These are phyloP conservation scores for Pachliopta kotzebuea DNA, from an alignment of 2,888 invertebrate genomes.

Conservation along the genomic window DNA sequence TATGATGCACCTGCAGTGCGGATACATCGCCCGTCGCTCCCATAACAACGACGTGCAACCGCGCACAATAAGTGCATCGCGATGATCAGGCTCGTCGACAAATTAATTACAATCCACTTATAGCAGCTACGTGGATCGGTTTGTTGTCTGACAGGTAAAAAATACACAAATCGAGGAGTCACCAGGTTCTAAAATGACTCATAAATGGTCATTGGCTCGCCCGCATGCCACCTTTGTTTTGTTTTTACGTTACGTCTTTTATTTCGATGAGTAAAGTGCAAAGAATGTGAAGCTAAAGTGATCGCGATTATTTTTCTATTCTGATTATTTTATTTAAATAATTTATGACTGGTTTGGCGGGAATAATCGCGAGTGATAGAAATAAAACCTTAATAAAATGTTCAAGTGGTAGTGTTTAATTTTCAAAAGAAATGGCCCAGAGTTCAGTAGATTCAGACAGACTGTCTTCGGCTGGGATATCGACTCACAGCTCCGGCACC, in stretches of 20 bases:
- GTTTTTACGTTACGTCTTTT: slow-evolving; percentile 62
- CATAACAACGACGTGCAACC: slow-evolving; percentile 36
- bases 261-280: slow-evolving; percentile 57
- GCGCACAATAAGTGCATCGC: slow-evolving; percentile 42
- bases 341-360: slow-evolving; percentile 27
- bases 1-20: slow-evolving; percentile 74
- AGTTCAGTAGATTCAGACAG: slow-evolving; percentile 74
- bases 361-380: slow-evolving; percentile 20
- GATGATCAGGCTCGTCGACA: slow-evolving; percentile 50
- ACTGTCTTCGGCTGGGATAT: slow-evolving; percentile 73
- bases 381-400: slow-evolving; percentile 20
- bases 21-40: slow-evolving; percentile 37
- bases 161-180: slow-evolving; percentile 52
- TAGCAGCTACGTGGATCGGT: slow-evolving; percentile 50
- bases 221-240: slow-evolving; percentile 61
- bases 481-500: slow-evolving; percentile 74
- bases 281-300: slow-evolving; percentile 38
- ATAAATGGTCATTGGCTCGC: slow-evolving; percentile 60
- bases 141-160: slow-evolving; percentile 51
- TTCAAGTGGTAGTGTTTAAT: slow-evolving; percentile 28
- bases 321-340: slow-evolving; percentile 31
- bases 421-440: slow-evolving; percentile 59
- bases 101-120: slow-evolving; percentile 54
- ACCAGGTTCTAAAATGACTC: slow-evolving; percentile 69
- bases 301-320: slow-evolving; percentile 33